Evolutionary conservation across 2,113 vertebrate species (phyloP).

Genomic region (Lagopus leucura): DNA sequence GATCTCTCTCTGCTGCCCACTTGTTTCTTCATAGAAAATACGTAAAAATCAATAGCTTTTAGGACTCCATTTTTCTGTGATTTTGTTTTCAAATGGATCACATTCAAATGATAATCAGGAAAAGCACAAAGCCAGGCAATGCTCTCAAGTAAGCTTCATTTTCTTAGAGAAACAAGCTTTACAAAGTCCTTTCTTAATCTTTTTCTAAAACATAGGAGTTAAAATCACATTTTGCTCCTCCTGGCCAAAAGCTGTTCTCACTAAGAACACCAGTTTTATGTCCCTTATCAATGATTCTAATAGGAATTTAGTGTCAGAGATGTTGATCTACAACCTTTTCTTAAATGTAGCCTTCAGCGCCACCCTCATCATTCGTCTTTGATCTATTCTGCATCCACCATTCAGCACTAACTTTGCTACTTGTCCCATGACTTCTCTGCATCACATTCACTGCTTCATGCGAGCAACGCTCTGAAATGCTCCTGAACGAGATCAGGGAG

Average conservation of each 20-base stretch:
- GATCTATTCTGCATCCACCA: background rate
- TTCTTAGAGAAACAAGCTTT: background rate
- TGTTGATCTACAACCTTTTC: background rate
- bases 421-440: background rate
- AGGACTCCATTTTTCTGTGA: background rate
- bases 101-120: background rate
- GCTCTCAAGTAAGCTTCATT: background rate
- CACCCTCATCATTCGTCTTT: background rate
- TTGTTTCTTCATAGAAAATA: background rate
- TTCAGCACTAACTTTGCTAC: background rate
- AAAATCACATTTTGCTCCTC: background rate
- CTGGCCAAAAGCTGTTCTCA: background rate
- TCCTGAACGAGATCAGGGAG: background rate
- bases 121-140: background rate
- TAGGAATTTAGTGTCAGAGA: background rate
- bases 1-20: background rate
- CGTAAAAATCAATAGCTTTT: constrained; percentile 12
- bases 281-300: background rate
- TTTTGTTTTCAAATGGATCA: background rate
- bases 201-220: background rate
- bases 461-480: background rate
- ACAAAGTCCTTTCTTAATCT: background rate
- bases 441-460: background rate
- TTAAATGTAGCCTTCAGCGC: background rate
- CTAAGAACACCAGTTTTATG: background rate